Evolutionary conservation across 2,797 vertebrate species (phyloP).

Genomic region (Spondyliosoma cantharus): DNA sequence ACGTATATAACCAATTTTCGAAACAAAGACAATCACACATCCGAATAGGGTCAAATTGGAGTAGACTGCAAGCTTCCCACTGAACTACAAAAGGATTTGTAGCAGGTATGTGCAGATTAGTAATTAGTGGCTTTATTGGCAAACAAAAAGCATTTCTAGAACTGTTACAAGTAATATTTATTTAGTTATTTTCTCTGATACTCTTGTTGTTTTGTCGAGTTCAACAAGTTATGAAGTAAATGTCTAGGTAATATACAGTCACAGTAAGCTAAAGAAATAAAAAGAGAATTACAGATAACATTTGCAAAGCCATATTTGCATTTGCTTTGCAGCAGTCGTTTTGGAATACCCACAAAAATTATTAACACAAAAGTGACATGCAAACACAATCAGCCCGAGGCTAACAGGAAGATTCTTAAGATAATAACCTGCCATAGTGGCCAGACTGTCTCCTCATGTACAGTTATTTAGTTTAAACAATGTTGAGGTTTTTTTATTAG

Average conservation of each 20-base stretch:
- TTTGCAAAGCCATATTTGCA: not conserved
- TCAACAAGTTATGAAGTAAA: not conserved
- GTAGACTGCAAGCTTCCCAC: not conserved
- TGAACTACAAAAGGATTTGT: not conserved
- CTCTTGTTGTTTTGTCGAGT: not conserved
- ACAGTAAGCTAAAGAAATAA: not conserved
- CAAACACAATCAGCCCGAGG: not conserved
- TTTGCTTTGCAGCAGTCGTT: not conserved
- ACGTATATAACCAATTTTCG: not conserved
- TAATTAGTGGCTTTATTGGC: not conserved
- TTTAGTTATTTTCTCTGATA: not conserved
- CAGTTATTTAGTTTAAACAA: not conserved
- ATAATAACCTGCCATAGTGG: not conserved
- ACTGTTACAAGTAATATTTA: not conserved
- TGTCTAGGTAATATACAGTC: not conserved
- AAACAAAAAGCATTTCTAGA: not conserved
- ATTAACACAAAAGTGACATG: too few relatives aligned
- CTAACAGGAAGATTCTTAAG: not conserved
- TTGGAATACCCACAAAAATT: not conserved
- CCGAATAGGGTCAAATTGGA: not conserved
- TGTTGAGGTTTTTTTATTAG: not conserved
- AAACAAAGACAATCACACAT: conserved; percentile 1
- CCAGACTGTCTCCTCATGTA: not conserved
- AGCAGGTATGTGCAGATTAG: not conserved
- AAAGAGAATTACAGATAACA: not conserved